Conservation (phyloP, 2,113 vertebrate species). For the Craseonycteris thonglongyai region DNA sequence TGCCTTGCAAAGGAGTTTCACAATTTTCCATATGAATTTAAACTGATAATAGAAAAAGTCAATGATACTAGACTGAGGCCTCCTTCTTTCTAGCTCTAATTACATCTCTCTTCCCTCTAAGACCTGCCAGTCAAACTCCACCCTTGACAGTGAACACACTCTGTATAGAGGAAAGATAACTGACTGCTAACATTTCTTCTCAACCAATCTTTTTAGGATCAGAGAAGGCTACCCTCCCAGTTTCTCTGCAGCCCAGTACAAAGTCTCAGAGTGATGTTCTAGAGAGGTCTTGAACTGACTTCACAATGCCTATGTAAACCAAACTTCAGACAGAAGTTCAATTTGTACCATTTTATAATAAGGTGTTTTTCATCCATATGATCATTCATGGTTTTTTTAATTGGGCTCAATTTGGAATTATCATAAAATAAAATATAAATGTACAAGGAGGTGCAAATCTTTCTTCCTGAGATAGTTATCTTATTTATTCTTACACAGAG, state of each 20-base stretch:
- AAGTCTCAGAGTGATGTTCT: accelerated
- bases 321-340: not conserved
- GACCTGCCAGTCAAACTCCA: not conserved
- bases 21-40: not conserved
- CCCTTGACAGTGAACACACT: not conserved
- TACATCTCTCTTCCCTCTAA: not conserved
- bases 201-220: not conserved
- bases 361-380: not conserved
- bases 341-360: not conserved
- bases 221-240: not conserved
- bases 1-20: not conserved
- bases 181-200: not conserved
- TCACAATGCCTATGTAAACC: accelerated
- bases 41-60: not conserved
- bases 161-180: not conserved
- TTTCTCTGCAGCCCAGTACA: not conserved
- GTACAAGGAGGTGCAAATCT: not conserved
- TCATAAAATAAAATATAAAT: not conserved
- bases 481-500: not conserved
- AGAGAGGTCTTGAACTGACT: not conserved
- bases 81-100: not conserved
- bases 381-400: not conserved
- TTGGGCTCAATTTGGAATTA: not conserved
- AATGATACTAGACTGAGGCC: not conserved
- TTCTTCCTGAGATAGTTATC: not conserved